Evolutionary conservation across 1,140 invertebrate species (phyloP).

Genomic region (Ctenoplectra terminalis): DNA sequence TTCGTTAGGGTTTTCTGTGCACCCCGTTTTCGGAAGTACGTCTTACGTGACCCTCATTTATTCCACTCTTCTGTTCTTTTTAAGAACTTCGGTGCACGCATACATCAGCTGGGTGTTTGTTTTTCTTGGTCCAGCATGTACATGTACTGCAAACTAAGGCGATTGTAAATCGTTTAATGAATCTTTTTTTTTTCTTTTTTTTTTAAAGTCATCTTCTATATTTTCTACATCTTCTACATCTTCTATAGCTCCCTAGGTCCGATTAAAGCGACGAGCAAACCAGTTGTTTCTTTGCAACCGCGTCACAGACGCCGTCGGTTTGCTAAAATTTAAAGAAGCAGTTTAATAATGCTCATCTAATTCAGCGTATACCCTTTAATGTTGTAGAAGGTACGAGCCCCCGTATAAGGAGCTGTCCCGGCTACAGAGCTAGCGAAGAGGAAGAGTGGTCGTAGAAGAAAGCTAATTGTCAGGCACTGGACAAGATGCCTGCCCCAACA

Average conservation of each 20-base stretch:
- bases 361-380: neutral
- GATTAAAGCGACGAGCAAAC: neutral
- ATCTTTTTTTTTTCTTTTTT: too few relatives aligned
- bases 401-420: neutral
- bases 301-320: too few relatives aligned
- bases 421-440: neutral
- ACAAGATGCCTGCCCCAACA: conserved; percentile 85
- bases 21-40: neutral
- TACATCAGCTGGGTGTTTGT: conserved; percentile 13
- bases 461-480: conserved; percentile 24
- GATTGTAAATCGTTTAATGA: neutral
- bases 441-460: conserved; percentile 9
- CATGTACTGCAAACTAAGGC: too few relatives aligned
- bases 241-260: neutral
- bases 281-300: too few relatives aligned
- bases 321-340: too few relatives aligned
- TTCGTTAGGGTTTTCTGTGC: neutral
- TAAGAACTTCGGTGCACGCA: too few relatives aligned
- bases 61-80: neutral
- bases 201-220: too few relatives aligned
- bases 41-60: neutral
- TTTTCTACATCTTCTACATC: too few relatives aligned
- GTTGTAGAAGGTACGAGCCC: conserved; percentile 6
- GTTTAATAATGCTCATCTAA: neutral
- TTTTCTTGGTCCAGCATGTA: conserved; percentile 21